Conservation (phyloP, 2,888 invertebrate genomes). For the Coecobrya sp. region DNA sequence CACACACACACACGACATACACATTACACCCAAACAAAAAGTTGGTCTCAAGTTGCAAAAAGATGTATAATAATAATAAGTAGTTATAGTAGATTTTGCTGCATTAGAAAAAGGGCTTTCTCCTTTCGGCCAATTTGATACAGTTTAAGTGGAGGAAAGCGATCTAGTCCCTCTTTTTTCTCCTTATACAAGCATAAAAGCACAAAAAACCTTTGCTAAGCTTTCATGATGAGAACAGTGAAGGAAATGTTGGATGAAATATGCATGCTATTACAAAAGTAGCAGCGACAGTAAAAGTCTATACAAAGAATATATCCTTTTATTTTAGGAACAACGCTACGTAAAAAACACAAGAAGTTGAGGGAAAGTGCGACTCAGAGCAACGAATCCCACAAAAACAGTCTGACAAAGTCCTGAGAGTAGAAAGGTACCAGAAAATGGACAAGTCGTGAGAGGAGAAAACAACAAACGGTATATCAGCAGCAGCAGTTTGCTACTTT, state of each 20-base stretch:
- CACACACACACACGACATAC: background rate
- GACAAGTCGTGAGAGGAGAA: background rate
- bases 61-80: background rate
- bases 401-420: background rate
- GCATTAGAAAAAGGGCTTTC: conserved; percentile 3
- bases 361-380: conserved; percentile 21
- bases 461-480: background rate
- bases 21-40: conserved; percentile 14
- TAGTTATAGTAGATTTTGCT: conserved; percentile 19
- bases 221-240: conserved; percentile 11
- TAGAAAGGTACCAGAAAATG: background rate
- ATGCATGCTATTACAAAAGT: conserved; percentile 26
- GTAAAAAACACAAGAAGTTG: background rate
- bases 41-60: conserved; percentile 22
- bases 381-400: background rate
- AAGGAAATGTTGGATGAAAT: conserved; percentile 4
- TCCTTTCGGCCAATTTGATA: conserved; percentile 64
- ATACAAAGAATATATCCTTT: background rate
- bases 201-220: background rate
- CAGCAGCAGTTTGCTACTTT: background rate
- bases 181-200: background rate
- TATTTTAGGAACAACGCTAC: background rate
- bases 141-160: conserved; percentile 1
- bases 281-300: background rate
- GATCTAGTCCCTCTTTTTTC: background rate